These are phyloP conservation scores for Sarcophilus harrisii DNA, from an alignment of 2,797 vertebrate species.

Conservation along the genomic window DNA sequence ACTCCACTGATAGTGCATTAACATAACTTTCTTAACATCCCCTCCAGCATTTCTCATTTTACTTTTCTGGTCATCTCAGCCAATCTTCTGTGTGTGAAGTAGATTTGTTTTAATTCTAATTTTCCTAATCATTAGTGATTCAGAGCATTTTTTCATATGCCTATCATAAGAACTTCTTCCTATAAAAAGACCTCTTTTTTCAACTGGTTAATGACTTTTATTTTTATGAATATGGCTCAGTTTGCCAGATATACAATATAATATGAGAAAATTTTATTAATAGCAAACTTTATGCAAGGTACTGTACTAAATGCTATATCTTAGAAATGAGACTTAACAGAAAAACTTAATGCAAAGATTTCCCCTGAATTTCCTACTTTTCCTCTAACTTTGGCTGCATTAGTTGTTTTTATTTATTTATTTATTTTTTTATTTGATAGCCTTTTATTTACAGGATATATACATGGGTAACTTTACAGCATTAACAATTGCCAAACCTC, in stretches of 20 bases:
- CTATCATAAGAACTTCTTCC: background rate
- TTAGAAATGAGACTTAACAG: background rate
- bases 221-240: background rate
- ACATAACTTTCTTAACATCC: background rate
- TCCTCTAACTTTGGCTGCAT: background rate
- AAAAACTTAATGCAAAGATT: background rate
- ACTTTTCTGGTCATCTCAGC: background rate
- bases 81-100: background rate
- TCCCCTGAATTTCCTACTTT: background rate
- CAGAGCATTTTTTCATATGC: background rate
- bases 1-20: background rate
- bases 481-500: no score
- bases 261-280: background rate
- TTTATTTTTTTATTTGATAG: no score
- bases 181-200: background rate
- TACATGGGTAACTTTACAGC: no score
- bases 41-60: background rate
- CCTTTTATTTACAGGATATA: no score
- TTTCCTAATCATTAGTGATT: background rate
- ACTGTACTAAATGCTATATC: background rate
- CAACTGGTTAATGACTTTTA: background rate
- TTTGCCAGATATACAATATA: background rate
- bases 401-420: no score
- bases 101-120: background rate
- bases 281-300: background rate